Evolutionary conservation across 2,888 invertebrate species (phyloP), one percentile per base, ranked within the genome.

Genomic region (Spodoptera exigua): DNA sequence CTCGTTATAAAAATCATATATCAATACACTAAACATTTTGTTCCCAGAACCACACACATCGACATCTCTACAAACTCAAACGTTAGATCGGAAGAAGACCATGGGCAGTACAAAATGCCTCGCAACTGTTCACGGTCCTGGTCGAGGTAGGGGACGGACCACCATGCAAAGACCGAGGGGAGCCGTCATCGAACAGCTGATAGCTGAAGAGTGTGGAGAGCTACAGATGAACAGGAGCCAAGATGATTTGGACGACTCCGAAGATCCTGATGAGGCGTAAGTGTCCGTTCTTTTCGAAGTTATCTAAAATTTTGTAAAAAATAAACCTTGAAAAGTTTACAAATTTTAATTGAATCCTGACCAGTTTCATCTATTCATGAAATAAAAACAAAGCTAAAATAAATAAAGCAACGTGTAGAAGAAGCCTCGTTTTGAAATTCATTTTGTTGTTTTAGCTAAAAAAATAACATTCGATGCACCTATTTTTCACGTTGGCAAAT

Each of bases 201-300:
- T 95, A 18, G 93, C 93, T 45, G 93, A 93, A 46, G 92, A 93
- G 66, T 94, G 93, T 46, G 93, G 93, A 0, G 92, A 93, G 47
- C 75, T 91, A 16, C 84, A 92, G 16, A 82, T 93, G 63, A 89
- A 88, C 43, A 87, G 92, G 40, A 89, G 94, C 71, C 90, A 95
- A 57, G 95, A 95, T 27, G 96, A 96, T 41, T 81, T 95, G 0
- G 95, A 95, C 21, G 96, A 96, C 73, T 94, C 94, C 0, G 96
- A 96, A 61, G 96, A 96, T 76, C 93, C 93, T 70, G 95, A 95
- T 71, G 94, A 94, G 78, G 83, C 85, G 94, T 94, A 71, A 89
- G 88, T 82, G 14, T 0, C 41, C 2, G 16, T 45, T 0, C 13
- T 9, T 36, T 37, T 41, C 32, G 12, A 3, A 10, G 2, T 32